Conservation (phyloP, 1,140 invertebrate species). For the Neodiprion fabricii region DNA sequence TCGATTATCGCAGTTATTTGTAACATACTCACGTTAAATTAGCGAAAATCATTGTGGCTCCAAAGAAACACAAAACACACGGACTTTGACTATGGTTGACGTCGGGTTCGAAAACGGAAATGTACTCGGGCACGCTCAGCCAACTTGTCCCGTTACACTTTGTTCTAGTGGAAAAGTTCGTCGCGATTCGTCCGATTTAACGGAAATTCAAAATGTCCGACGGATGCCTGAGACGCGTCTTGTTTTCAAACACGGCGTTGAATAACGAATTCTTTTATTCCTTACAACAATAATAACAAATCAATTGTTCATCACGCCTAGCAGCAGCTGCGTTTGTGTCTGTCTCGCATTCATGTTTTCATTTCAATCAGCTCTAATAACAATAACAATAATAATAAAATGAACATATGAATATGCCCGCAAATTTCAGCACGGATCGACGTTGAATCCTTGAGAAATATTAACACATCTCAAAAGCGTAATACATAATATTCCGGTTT, state of each 20-base stretch:
- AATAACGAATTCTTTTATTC: background rate
- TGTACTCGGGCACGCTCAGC: constrained; percentile 27
- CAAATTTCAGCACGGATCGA: too few relatives aligned
- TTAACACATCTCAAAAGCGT: too few relatives aligned
- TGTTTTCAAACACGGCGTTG: background rate
- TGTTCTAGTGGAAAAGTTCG: too few relatives aligned
- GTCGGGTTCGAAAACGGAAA: constrained; percentile 56
- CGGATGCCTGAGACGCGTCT: background rate
- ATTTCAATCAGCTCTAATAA: too few relatives aligned
- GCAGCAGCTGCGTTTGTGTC: too few relatives aligned
- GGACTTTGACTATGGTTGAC: constrained; percentile 52
- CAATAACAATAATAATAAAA: too few relatives aligned
- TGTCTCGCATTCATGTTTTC: too few relatives aligned
- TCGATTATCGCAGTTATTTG: background rate
- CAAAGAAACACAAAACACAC: constrained; percentile 56
- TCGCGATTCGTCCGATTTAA: background rate
- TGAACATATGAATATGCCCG: too few relatives aligned
- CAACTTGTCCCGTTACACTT: background rate
- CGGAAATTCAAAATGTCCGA: background rate
- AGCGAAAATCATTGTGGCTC: constrained; percentile 55
- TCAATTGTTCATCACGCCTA: too few relatives aligned
- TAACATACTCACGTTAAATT: constrained; percentile 54
- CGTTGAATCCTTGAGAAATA: too few relatives aligned
- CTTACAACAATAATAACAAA: background rate
- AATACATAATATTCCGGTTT: too few relatives aligned